Base-by-base conservation (phyloP, 2,888 invertebrate species). In the Formica aserva region DNA sequence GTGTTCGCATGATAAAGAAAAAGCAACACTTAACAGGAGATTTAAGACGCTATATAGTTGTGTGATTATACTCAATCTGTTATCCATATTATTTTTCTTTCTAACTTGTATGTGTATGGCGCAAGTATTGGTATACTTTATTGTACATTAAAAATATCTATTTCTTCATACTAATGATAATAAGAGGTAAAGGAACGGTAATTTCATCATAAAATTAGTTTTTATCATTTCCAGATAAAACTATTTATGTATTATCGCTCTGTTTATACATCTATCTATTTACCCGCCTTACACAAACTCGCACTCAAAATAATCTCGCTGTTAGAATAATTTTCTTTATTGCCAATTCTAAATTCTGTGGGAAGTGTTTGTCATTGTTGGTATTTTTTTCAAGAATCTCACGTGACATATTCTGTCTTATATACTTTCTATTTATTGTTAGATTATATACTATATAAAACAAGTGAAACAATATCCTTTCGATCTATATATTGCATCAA, bases 151-250 rank as follows among this genome's bases (percentile, higher is more conserved):
- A 26, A 77, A 55, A 67, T 67, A 57, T 77, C 38, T 41, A 38
- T 69, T 48, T 38, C 22, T 22, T 5, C 48, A 13, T 15, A 22
- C 18, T 63, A 29, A 52, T 15, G 52, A 52, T 76, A 65, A 38
- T 18, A n/a, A 38, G 26, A 15, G 18, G 45, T n/a, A 67, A 18
- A 55, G 26, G n/a, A 38, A 62, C 29, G 26, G 60, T 41, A 66
- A 66, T 65, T 66, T 66, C 55, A n/a, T 66, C 38, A 55, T n/a
- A 29, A n/a, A 38, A 38, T 55, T 35, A 77, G 3, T 66, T n/a
- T 41, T 26, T 41, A 41, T 15, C 13, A 41, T 5, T 38, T 26
- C 18, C 18, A 3, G 26, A 26, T 29, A 8, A 67, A 77, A 76
- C 22, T 48, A 15, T 15, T 55, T 15, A 1, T 15, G 15, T 2